Percentiles rank a stretch among this genome's conserved stretches.
These are phyloP conservation scores for Centrocercus urophasianus DNA, from an alignment of 2,113 vertebrate species.

Conservation along the genomic window DNA sequence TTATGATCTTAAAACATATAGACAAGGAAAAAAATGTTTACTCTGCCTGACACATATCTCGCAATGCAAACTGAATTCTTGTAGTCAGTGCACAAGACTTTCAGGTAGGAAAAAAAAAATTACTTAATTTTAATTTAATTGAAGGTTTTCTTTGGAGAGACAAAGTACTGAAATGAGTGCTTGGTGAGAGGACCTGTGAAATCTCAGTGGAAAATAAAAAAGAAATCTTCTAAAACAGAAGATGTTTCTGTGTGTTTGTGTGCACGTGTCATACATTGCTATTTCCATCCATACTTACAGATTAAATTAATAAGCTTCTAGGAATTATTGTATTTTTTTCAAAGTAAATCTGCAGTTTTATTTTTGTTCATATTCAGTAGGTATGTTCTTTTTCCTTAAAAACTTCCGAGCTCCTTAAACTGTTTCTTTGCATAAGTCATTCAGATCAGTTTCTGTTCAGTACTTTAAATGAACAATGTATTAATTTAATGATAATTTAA, in stretches of 20 bases:
- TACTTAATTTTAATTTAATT: not conserved
- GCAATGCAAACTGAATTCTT: not conserved
- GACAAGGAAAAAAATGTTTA: not conserved
- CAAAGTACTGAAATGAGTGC: not conserved
- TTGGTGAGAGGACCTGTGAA: not conserved
- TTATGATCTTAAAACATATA: not conserved
- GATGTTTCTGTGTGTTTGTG: fast-evolving
- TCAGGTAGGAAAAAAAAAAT: not conserved
- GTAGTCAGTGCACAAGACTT: not conserved
- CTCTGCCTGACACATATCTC: not conserved
- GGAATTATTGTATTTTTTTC: not conserved
- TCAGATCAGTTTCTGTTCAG: not conserved
- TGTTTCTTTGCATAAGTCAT: not conserved
- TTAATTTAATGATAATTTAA: not conserved
- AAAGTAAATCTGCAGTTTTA: not conserved
- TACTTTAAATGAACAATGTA: not conserved
- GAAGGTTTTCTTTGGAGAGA: not conserved
- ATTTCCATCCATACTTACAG: not conserved
- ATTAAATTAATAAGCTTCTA: not conserved
- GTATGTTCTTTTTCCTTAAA: not conserved
- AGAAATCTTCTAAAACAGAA: not conserved
- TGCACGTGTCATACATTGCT: fast-evolving
- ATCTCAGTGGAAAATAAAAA: not conserved
- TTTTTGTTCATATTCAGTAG: not conserved
- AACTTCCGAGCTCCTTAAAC: not conserved